A percentile compares a stretch with the other conserved stretches of the same genome.
Evolutionary conservation across 2,113 vertebrate genomes (phyloP).

Genomic region (Cricetomys ansorgei): DNA sequence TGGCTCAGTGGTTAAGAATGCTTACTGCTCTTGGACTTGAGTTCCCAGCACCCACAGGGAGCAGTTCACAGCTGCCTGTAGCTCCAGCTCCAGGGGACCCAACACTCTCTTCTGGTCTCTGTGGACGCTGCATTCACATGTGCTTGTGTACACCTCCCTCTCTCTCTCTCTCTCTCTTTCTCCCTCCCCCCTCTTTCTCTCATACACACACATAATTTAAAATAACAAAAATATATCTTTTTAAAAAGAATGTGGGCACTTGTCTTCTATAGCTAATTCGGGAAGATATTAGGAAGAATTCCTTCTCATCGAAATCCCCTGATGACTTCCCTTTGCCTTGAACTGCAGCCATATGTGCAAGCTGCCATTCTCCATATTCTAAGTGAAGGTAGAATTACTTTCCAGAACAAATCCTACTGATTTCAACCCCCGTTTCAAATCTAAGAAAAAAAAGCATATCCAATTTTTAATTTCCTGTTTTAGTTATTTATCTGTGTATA

Average conservation of each 20-base stretch:
- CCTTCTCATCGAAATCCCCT: not conserved
- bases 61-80: too few relatives aligned
- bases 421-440: not conserved
- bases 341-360: not conserved
- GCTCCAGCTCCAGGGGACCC: too few relatives aligned
- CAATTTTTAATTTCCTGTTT: not conserved
- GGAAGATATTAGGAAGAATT: not conserved
- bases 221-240: not conserved
- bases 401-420: not conserved
- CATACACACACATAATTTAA: too few relatives aligned
- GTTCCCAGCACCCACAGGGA: too few relatives aligned
- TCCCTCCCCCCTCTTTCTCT: too few relatives aligned
- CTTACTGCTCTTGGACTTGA: not conserved
- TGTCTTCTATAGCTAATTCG: not conserved
- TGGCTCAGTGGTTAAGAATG: too few relatives aligned
- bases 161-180: too few relatives aligned
- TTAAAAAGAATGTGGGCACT: not conserved
- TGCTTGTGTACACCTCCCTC: too few relatives aligned
- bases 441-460: constrained; percentile 1
- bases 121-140: not conserved
- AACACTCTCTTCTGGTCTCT: not conserved
- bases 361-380: not conserved
- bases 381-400: not conserved
- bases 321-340: not conserved
- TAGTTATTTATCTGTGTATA: not conserved